phyloP scores from a whole-genome alignment of 2,113 vertebrate species.

The Pteruthius melanotis region DNA sequence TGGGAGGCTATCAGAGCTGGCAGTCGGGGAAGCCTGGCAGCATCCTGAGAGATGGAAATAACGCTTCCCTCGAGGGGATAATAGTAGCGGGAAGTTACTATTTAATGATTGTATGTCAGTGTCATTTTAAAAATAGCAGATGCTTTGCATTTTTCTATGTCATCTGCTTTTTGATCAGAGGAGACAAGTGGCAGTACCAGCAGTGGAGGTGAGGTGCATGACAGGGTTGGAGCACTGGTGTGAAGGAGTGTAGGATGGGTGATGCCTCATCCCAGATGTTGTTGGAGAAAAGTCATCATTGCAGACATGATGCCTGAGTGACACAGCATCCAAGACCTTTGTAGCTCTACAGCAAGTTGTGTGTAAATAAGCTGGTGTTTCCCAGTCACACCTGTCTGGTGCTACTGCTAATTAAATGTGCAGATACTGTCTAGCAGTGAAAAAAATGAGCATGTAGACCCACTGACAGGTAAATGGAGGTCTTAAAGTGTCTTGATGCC shows the following conservation, averaged over 20 bases:
- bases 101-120: neutral
- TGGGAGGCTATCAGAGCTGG: too few relatives aligned
- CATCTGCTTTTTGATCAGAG: neutral
- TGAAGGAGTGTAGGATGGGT: neutral
- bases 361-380: neutral
- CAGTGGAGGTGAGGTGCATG: neutral
- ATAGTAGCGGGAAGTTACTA: neutral
- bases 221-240: neutral
- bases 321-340: neutral
- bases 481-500: neutral
- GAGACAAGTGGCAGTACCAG: neutral
- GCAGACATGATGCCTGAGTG: neutral
- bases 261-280: neutral
- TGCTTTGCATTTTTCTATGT: neutral
- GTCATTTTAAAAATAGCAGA: neutral
- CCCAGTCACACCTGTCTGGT: neutral
- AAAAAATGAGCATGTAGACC: neutral
- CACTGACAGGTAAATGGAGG: neutral
- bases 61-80: rapidly evolving
- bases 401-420: neutral
- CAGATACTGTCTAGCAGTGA: neutral
- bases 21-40: neutral
- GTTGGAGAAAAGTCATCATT: neutral
- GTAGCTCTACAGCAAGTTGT: neutral
- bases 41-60: neutral